Conservation (phyloP, 2,888 invertebrate genomes). For the Fabriciana adippe region DNA sequence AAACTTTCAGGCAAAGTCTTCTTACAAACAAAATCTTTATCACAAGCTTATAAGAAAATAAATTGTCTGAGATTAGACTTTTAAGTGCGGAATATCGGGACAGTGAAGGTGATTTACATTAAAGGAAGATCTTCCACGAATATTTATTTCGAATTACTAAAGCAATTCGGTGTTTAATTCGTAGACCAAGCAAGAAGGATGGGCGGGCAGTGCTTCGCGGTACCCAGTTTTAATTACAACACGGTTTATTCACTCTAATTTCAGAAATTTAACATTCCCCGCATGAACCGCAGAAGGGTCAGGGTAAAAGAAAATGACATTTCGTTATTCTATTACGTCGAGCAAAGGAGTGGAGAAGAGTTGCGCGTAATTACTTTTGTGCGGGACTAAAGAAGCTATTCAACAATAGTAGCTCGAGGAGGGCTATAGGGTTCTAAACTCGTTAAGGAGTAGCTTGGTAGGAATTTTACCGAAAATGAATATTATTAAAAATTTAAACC, state of each 20-base stretch:
- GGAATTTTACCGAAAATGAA: conserved; percentile 30
- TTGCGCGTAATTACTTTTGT: conserved; percentile 74
- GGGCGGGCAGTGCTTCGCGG: conserved; percentile 66
- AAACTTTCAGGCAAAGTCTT: background rate
- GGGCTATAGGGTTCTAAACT: conserved; percentile 34
- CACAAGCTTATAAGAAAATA: conserved; percentile 21
- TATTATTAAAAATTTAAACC: conserved; percentile 16
- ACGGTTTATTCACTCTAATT: conserved; percentile 81
- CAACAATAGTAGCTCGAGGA: conserved; percentile 34
- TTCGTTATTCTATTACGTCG: conserved; percentile 79
- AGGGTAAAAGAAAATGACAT: conserved; percentile 80
- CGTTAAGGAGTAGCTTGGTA: conserved; percentile 33
- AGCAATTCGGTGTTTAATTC: conserved; percentile 81
- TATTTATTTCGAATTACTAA: conserved; percentile 80
- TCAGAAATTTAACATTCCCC: conserved; percentile 79
- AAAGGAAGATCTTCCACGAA: conserved; percentile 72
- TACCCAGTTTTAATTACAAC: conserved; percentile 78
- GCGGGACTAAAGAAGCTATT: conserved; percentile 45
- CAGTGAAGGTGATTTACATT: conserved; percentile 80
- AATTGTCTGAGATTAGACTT: conserved; percentile 31
- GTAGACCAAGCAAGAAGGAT: conserved; percentile 80
- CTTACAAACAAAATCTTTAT: background rate
- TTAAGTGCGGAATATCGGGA: conserved; percentile 58
- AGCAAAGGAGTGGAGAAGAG: conserved; percentile 71
- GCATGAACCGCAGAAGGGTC: conserved; percentile 81